A percentile compares a stretch with the other conserved stretches of the same genome.
Conservation (phyloP, 1,140 invertebrate species). For the Drosophila kepulauana region DNA sequence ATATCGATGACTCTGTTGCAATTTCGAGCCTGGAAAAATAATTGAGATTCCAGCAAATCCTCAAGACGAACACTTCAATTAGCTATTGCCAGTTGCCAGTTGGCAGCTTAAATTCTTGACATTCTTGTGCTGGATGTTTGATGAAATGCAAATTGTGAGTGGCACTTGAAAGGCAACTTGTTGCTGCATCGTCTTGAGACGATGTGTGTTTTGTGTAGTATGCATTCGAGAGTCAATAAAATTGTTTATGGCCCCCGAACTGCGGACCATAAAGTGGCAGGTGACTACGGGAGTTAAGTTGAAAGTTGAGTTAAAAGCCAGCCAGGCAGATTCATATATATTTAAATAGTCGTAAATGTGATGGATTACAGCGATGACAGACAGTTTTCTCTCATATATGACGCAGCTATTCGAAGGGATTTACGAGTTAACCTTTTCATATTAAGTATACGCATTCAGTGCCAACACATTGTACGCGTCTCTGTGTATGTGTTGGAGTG, state of each 20-base stretch:
- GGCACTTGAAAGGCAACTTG: conserved; percentile 19
- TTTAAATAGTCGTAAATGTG: conserved; percentile 71
- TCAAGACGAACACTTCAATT: conserved; percentile 9
- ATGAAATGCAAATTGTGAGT: conserved; percentile 16
- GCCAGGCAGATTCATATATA: conserved; percentile 42
- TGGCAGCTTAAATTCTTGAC: conserved; percentile 1
- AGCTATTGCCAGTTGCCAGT: background rate
- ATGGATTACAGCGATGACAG: conserved; percentile 65
- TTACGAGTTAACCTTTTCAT: conserved; percentile 32
- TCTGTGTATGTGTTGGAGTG: background rate
- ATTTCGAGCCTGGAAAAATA: background rate
- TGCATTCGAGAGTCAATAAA: conserved; percentile 24
- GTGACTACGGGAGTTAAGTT: background rate
- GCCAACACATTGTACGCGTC: conserved; percentile 9
- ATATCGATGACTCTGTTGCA: conserved; percentile 16
- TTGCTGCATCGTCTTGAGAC: conserved; percentile 17
- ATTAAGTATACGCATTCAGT: conserved; percentile 41
- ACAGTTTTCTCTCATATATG: conserved; percentile 34
- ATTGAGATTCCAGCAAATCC: conserved; percentile 13
- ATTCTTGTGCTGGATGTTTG: background rate
- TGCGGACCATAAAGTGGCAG: conserved; percentile 10
- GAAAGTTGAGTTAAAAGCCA: conserved; percentile 37
- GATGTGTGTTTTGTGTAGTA: background rate
- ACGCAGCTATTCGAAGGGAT: conserved; percentile 15
- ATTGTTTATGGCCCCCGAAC: conserved; percentile 29